phyloP scores from a whole-genome alignment of 2,797 vertebrate species.

The Taenioides sp. region DNA sequence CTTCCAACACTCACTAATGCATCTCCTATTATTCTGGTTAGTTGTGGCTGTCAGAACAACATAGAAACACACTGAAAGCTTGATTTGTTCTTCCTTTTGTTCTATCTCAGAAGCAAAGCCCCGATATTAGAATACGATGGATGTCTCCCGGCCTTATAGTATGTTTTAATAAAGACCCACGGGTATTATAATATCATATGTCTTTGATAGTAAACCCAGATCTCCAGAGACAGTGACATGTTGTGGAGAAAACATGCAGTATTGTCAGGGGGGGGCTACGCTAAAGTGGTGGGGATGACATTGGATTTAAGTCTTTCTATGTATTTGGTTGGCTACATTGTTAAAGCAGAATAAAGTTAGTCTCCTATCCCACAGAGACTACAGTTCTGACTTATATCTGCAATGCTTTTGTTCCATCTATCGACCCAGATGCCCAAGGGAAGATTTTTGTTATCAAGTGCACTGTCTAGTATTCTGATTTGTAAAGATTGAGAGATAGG shows the following conservation, averaged over 20 bases:
- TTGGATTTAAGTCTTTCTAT: constrained; percentile 6
- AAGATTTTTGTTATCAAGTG: neutral
- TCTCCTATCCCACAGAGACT: neutral
- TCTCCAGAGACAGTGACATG: constrained; percentile 23
- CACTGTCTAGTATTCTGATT: neutral
- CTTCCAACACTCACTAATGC: constrained; percentile 52
- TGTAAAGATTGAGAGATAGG: neutral
- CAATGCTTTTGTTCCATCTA: neutral
- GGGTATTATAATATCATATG: constrained; percentile 19
- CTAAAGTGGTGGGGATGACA: constrained; percentile 1
- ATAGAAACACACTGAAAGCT: constrained; percentile 58
- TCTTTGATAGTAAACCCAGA: constrained; percentile 24
- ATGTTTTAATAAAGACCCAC: constrained; percentile 23
- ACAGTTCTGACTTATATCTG: neutral
- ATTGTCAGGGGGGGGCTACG: constrained; percentile 8
- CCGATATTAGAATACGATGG: constrained; percentile 8
- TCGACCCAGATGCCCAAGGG: neutral
- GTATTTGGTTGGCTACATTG: neutral
- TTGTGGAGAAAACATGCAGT: constrained; percentile 4
- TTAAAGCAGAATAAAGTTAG: neutral
- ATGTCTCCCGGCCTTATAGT: constrained; percentile 22
- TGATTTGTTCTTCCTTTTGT: constrained; percentile 37
- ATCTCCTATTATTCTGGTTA: constrained; percentile 37
- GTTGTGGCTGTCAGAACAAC: constrained; percentile 38
- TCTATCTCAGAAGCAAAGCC: constrained; percentile 14